Base-by-base conservation (phyloP, 2,888 invertebrate species). In the Xestoiulus laeticollis region DNA sequence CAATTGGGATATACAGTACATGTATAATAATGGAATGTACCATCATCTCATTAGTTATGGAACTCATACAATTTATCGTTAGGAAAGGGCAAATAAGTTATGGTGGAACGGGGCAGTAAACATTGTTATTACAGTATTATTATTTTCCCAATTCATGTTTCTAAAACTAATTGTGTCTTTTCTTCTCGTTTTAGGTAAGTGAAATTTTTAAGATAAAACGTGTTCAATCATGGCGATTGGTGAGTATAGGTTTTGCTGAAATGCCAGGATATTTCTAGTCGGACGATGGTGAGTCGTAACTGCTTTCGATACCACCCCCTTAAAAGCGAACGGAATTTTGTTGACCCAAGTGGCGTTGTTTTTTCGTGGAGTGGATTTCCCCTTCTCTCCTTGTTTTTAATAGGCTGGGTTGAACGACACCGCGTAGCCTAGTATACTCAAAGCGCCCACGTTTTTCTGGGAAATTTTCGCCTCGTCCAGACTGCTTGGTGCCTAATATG, bases 401-500 rank as follows among this genome's bases (percentile, higher is more conserved):
- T 78, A 30, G 30, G 30, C 30, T 78, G 78, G 78, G 78, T 78
- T 78, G 78, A 78, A 78, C 30, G 78, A 78, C 78, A 78, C 78
- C 78, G 78, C 26, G 8, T 78, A 78, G 78, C 78, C 78, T 78
- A 78, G 22, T 78, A 78, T 22, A 12, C 22, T n/a, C 26, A 22
- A 48, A 4, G 59, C 59, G 68, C 68, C 68, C 68, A 68, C 68
- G n/a, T 53, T 78, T 68, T 78, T 78, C 78, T 26, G 30, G 78
- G 78, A 78, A 78, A n/a, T 53, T 78, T 30, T 30, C 14, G 10
- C 38, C 26, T 26, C 22, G 78, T 78, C 78, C 78, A 78, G 78
- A 78, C 78, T 78, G 78, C 78, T 78, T 14, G 78, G 78, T 78
- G 78, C 78, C 78, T 78, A n/a, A n/a, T n/a, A 78, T 78, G 78